Percentiles rank a stretch among this genome's conserved stretches.
Evolutionary conservation across 2,113 vertebrate species (phyloP).

Genomic region (Notothenia coriiceps): DNA sequence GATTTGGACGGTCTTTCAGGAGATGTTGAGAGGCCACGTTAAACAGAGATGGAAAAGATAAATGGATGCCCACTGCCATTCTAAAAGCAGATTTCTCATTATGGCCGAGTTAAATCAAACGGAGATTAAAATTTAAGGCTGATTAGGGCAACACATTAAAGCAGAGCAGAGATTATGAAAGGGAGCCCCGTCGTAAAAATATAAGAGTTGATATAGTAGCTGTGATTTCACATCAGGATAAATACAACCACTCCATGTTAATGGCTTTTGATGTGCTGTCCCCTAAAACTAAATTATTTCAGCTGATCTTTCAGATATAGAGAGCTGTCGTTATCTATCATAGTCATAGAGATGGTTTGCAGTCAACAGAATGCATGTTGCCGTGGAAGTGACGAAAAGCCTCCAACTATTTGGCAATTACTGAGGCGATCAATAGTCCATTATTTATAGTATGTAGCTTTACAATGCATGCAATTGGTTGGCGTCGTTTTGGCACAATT

Average conservation of each 20-base stretch:
- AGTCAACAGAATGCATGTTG: constrained; percentile 28
- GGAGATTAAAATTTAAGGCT: constrained; percentile 75
- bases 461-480: neutral
- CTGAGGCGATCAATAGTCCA: constrained; percentile 24
- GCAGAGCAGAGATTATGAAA: constrained; percentile 61
- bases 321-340: constrained; percentile 54
- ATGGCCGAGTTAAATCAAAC: constrained; percentile 75
- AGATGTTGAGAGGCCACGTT: constrained; percentile 39
- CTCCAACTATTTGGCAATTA: constrained; percentile 14
- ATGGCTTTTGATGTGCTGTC: constrained; percentile 59
- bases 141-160: constrained; percentile 73
- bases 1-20: constrained; percentile 42
- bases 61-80: constrained; percentile 72
- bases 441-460: constrained; percentile 7
- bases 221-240: constrained; percentile 66
- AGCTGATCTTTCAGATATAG: constrained; percentile 28
- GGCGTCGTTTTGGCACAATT: too few species aligned
- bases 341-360: constrained; percentile 37
- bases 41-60: constrained; percentile 54
- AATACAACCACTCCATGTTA: constrained; percentile 67
- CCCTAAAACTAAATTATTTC: constrained; percentile 57
- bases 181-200: constrained; percentile 60
- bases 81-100: constrained; percentile 77
- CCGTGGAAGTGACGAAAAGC: constrained; percentile 25
- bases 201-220: constrained; percentile 61